Base-by-base conservation (phyloP, 2,888 invertebrate species). In the Pheosia gnoma region DNA sequence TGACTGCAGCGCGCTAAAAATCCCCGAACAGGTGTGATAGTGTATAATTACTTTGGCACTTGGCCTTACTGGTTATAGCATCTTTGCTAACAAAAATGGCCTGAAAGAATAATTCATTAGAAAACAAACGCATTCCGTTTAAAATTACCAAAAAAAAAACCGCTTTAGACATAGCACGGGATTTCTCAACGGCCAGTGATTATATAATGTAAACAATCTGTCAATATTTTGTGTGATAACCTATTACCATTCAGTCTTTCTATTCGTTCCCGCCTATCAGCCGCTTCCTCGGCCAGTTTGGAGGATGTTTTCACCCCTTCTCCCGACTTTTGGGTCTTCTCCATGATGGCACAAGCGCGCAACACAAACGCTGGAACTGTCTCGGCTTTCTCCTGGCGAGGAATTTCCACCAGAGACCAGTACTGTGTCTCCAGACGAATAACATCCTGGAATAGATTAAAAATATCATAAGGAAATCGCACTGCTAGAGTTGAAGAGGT, bases 391-490 rank as follows among this genome's bases (percentile, higher is more conserved):
- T 98, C 98, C 86, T 98, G 98, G 68, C 97, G 96, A 49, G 98
- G 98, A 65, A 98, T 97, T 88, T 98, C 98, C 64, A 98, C 97
- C 79, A 98, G 90, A 7, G 98, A 97, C 98, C 98, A 98, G 91
- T 98, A 98, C 85, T 98, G 97, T 7, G 98, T 97, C 93, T 98
- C 98, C 81, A 98, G 94, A 72, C 97, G 96, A 71, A 98, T 97
- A 54, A 98, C 98, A 79, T 98, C 98, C 98, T 98, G 90, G 9
- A 87, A 77, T 55, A 11, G 57, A 51, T 11, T 39, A 49, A 52
- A 43, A 5, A 39, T 8, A 9, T 43, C 8, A 9, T 43, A 25
- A 25, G 25, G 25, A 25, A 25, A 25, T 25, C 25, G 25, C 25
- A 25, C 25, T 25, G 25, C 25, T 25, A 25, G 25, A 25, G 25